Evolutionary conservation across 2,888 invertebrate genomes (phyloP).

Genomic region (Phyllotreta striolata): DNA sequence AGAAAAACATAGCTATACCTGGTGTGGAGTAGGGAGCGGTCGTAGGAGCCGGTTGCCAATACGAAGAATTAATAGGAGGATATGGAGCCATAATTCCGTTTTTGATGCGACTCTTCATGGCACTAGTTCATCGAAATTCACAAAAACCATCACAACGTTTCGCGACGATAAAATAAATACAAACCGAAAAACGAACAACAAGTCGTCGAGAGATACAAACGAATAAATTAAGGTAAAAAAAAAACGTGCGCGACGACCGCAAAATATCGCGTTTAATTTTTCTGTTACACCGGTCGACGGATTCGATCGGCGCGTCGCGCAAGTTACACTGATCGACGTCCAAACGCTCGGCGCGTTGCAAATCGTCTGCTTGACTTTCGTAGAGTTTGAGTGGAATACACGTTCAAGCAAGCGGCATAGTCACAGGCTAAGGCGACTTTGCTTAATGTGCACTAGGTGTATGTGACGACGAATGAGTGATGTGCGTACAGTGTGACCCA

Average conservation of each 20-base stretch:
- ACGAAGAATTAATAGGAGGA: slow-evolving; percentile 83
- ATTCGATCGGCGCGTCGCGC: slow-evolving; percentile 15
- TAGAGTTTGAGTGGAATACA: slow-evolving; percentile 9
- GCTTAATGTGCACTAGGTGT: slow-evolving; percentile 49
- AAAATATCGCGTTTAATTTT: not conserved
- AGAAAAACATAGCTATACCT: slow-evolving; percentile 66
- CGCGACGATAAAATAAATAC: slow-evolving; percentile 13
- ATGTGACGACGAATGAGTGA: slow-evolving; percentile 51
- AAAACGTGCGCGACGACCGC: no score
- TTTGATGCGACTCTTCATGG: slow-evolving; percentile 58
- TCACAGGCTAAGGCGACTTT: slow-evolving; percentile 47
- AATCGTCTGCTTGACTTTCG: slow-evolving; percentile 44
- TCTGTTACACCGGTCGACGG: not conserved
- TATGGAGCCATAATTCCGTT: slow-evolving; percentile 59
- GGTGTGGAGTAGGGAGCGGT: slow-evolving; percentile 84
- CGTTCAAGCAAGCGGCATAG: slow-evolving; percentile 40
- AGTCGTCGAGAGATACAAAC: not conserved
- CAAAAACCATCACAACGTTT: slow-evolving; percentile 33
- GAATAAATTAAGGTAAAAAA: not conserved
- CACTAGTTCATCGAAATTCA: slow-evolving; percentile 38
- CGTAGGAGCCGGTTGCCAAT: slow-evolving; percentile 84
- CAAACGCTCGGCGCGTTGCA: slow-evolving; percentile 43
- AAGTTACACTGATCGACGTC: slow-evolving; percentile 31
- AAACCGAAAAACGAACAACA: slow-evolving; percentile 19
- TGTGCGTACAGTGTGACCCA: slow-evolving; percentile 13